A percentile compares a stretch with the other conserved stretches of the same genome.
Evolutionary conservation across 2,797 vertebrate genomes (phyloP).

Genomic region (Oreonectes daqikongensis): DNA sequence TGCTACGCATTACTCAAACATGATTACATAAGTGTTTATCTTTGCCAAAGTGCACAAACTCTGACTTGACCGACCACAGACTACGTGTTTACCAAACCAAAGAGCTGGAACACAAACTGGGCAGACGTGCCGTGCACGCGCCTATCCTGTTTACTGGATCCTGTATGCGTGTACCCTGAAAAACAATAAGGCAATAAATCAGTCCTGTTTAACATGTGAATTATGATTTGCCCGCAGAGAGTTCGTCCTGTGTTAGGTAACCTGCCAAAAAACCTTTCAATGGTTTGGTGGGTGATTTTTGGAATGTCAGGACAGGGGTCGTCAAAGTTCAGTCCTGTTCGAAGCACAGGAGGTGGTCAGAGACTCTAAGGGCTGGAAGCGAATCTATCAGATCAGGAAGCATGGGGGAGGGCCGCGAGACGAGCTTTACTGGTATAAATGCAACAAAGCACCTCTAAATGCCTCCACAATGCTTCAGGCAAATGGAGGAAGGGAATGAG

Average conservation of each 20-base stretch:
- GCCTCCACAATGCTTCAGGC: slow-evolving; percentile 22
- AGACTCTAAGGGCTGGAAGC: slow-evolving; percentile 23
- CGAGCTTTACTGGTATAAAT: slow-evolving; percentile 33
- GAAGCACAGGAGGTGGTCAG: slow-evolving; percentile 39
- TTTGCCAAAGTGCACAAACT: slow-evolving; percentile 21
- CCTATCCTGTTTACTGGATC: slow-evolving; percentile 5
- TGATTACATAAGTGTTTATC: slow-evolving; percentile 5
- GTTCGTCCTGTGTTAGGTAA: not conserved
- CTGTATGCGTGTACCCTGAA: not conserved
- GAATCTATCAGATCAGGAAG: slow-evolving; percentile 18
- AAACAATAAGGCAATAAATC: slow-evolving; percentile 19
- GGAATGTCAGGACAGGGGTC: slow-evolving; percentile 27
- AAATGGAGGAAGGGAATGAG: slow-evolving; percentile 36
- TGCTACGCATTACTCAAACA: not conserved
- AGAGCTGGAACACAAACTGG: not conserved
- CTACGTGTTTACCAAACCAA: not conserved
- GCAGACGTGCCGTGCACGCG: not conserved
- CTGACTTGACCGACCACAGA: not conserved
- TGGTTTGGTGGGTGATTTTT: slow-evolving; percentile 4
- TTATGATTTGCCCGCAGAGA: not conserved
- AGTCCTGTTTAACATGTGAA: not conserved
- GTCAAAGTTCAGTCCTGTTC: not conserved
- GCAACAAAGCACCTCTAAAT: not conserved
- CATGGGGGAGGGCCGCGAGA: slow-evolving; percentile 30
- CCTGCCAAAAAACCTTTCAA: not conserved